Evolutionary conservation across 2,797 vertebrate species (phyloP).

Genomic region (Falco peregrinus): DNA sequence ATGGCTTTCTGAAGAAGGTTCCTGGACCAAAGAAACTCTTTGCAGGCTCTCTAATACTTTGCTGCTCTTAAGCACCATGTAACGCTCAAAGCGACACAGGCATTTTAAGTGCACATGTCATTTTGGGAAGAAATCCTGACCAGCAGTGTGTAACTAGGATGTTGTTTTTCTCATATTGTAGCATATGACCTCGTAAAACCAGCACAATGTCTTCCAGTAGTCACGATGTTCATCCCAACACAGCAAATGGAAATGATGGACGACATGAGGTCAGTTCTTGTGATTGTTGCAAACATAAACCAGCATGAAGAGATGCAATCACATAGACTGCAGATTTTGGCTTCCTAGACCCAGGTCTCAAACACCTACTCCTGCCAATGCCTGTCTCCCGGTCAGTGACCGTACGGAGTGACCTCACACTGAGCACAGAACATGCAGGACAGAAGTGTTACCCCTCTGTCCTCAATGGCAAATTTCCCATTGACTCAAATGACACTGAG

Average conservation of each 20-base stretch:
- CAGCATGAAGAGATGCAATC: neutral
- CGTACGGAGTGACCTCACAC: neutral
- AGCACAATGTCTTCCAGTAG: neutral
- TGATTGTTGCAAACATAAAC: neutral
- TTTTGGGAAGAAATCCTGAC: neutral
- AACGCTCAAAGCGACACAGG: rapidly evolving
- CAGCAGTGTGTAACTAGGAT: neutral
- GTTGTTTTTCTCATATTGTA: neutral
- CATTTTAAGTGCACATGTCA: rapidly evolving
- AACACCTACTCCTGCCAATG: neutral
- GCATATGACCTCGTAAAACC: rapidly evolving
- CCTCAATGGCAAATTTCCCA: neutral
- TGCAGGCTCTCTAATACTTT: neutral
- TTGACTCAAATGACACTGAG: rapidly evolving
- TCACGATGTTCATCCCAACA: neutral
- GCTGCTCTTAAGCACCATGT: neutral
- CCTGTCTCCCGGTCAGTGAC: rapidly evolving
- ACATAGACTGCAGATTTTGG: neutral
- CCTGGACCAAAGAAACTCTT: neutral
- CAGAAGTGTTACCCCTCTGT: neutral
- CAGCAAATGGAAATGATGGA: neutral
- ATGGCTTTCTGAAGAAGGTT: neutral
- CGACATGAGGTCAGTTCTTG: neutral
- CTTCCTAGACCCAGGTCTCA: neutral
- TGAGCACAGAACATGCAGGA: neutral